Evolutionary conservation across 2,888 invertebrate species (phyloP), one percentile per base, ranked within the genome.

Genomic region (Hirtodrosophila alboralis): DNA sequence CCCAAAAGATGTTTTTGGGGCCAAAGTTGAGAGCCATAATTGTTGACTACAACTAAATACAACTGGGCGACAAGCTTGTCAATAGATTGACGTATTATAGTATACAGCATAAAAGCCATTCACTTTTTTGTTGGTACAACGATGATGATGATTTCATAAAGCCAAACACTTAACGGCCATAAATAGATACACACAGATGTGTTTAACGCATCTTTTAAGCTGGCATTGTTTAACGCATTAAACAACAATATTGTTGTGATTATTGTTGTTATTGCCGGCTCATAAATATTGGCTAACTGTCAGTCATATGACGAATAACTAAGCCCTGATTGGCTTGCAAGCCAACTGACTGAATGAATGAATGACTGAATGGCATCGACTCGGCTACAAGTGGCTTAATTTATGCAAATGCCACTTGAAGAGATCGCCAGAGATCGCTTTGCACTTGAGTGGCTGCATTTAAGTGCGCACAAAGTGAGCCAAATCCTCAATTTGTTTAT

Each of bases 71-170:
- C 38, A 28, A 34, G 44, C 38, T 47, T 34, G 44, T 48, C 49
- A 45, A 34, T 45, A 36, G 60, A 68, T 74, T 69, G 63, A 69
- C 23, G 62, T 41, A 73, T 73, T 59, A 27, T 68, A n/a, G n/a
- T n/a, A 38, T 67, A 68, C 69, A 63, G 59, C 85, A 84, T 79
- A 86, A 79, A 86, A 78, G 52, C 75, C 79, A 79, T 79, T 79
- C 79, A 86, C 79, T 84, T 86, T n/a, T 79, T 79, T 86, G 59
- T 83, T 62, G 45, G n/a, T n/a, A n/a, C n/a, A n/a, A n/a, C n/a
- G n/a, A n/a, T 23, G 23, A 7, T 44, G 80, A 62, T 68, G 62
- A 72, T 65, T 80, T 72, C 69, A 60, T 59, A 66, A 56, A 58
- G 40, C 31, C 66, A 31, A 51, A 52, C 58, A 84, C 73, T 76